Conservation (phyloP, 2,113 vertebrate genomes). For the Canis aureus region DNA sequence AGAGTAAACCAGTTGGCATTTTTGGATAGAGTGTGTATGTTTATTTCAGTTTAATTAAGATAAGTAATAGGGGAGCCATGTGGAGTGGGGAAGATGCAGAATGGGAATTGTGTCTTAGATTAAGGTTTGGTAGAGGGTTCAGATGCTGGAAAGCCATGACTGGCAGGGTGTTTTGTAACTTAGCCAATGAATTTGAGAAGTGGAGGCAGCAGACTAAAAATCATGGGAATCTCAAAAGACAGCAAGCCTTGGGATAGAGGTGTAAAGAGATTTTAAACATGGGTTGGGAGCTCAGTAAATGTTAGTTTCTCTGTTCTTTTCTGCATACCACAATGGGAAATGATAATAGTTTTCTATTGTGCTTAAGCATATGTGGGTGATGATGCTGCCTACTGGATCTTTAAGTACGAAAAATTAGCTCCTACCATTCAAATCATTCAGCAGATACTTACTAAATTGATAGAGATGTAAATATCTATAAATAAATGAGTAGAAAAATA, state of each 20-base stretch:
- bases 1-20: neutral
- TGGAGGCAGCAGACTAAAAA: constrained; percentile 31
- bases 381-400: neutral
- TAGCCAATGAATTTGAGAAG: constrained; percentile 43
- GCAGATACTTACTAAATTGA: constrained; percentile 1
- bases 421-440: constrained; percentile 37
- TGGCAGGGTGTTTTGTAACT: constrained; percentile 34
- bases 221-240: constrained; percentile 9
- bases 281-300: constrained; percentile 64
- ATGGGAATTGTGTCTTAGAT: neutral
- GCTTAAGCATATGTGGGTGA: constrained; percentile 52
- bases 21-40: constrained; percentile 5
- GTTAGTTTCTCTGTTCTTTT: constrained; percentile 63
- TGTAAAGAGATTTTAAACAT: constrained; percentile 64
- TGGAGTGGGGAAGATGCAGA: neutral
- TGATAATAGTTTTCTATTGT: constrained; percentile 55
- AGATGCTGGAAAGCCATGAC: neutral
- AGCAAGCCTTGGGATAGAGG: constrained; percentile 22
- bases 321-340: neutral
- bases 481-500: constrained; percentile 31
- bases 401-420: constrained; percentile 63
- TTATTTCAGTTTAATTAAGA: constrained; percentile 37
- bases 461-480: constrained; percentile 48
- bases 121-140: constrained; percentile 34
- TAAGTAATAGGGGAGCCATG: neutral